These are phyloP conservation scores for Eristalis intricaria DNA, from an alignment of 2,888 invertebrate genomes.

Conservation along the genomic window DNA sequence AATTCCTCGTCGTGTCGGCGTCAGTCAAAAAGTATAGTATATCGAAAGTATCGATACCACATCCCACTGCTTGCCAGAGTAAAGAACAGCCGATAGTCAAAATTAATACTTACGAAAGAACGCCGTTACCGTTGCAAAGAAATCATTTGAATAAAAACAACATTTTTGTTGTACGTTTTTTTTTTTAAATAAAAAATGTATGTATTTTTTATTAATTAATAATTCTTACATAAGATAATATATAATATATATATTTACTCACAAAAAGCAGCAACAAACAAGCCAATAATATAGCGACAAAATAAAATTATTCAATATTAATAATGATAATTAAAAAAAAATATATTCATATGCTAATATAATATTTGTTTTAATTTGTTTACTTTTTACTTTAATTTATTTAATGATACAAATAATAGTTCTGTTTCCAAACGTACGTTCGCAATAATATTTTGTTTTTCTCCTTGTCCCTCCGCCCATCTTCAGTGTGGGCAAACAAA, in stretches of 20 bases:
- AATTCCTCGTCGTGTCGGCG: no score
- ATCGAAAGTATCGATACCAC: no score
- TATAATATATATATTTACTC: conserved; percentile 75
- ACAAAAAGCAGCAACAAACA: conserved; percentile 81
- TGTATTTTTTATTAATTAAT: conserved; percentile 72
- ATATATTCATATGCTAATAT: conserved; percentile 65
- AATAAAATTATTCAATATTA: conserved; percentile 69
- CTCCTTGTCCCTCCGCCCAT: conserved; percentile 1
- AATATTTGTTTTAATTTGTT: conserved; percentile 41
- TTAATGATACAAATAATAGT: conserved; percentile 58
- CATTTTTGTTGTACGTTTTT: conserved; percentile 43
- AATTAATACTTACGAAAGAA: no score
- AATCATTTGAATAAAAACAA: conserved; percentile 35
- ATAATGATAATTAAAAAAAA: conserved; percentile 64
- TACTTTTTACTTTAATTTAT: conserved; percentile 19
- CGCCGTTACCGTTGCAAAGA: no score
- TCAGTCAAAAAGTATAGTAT: no score
- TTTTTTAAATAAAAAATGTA: conserved; percentile 70
- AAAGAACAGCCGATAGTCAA: no score
- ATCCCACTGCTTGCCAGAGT: no score
- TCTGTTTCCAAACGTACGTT: conserved; percentile 36
- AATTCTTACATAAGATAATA: conserved; percentile 72
- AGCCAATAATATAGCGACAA: conserved; percentile 75
- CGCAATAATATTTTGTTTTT: conserved; percentile 33
- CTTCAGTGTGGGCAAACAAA: neutral